Evolutionary conservation across 2,797 vertebrate genomes (phyloP), one percentile per base, ranked within the genome.

Genomic region (Naso thynnoides): DNA sequence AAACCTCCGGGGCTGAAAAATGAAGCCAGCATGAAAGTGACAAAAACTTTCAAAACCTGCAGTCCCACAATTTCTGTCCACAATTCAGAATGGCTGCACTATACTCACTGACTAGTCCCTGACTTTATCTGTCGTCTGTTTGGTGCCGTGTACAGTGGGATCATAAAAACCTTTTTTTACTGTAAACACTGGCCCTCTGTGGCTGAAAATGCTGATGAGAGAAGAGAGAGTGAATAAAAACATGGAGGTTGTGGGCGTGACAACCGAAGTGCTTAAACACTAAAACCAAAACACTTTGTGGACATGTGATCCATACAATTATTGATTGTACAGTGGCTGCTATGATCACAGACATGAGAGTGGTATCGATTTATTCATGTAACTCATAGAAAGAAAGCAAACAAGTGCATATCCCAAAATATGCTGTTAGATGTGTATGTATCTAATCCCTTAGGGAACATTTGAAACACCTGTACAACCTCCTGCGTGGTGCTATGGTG

Each of bases 311-410:
- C 21, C 19, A 44, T 3, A 47, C 67, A 56, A 4, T 62, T 29
- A 56, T 41, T 39, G 41, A 59, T 60, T 23, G 15, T 1, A 33
- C 31, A 7, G 31, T 33, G 38, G 44, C 15, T 5, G 33, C 53
- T 68, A 44, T 29, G 54, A 60, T 50, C 23, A 9, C 31, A 16
- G 48, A 47, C 39, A 21, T 38, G 27, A 48, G 15, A 52, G 55
- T 50, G 36, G 11, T n/a, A 41, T 65, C 2, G 31, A 38, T 60
- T 39, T 26, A 23, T 36, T 16, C 39, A n/a, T 50, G 10, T 21
- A 8, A 26, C 19, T n/a, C 21, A 8, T 3, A 48, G 21, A 42
- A 23, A 27, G 6, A 58, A 55, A 33, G 49, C 27, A 29, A 45
- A 15, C 18, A 11, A 16, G 24, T 21, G 0, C 3, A 8, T 57